phyloP scores from a whole-genome alignment of 2,113 vertebrate species.

The Cricetomys ansorgei region DNA sequence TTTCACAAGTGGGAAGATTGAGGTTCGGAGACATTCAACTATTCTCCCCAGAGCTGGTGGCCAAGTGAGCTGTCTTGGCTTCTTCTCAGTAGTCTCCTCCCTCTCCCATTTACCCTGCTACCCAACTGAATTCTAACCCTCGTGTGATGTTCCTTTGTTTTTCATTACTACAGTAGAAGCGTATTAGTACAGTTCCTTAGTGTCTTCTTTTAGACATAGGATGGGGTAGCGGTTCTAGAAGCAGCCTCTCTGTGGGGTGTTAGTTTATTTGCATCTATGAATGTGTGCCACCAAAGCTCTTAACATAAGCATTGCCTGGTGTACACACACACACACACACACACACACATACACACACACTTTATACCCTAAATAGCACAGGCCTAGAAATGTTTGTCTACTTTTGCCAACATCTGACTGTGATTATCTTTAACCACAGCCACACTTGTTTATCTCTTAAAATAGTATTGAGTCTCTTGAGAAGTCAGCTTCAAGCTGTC shows the following conservation, averaged over 20 bases:
- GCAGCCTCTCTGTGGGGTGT: constrained; percentile 42
- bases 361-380: constrained; percentile 76
- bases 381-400: constrained; percentile 77
- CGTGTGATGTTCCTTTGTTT: not conserved
- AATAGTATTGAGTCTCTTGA: constrained; percentile 74
- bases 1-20: constrained; percentile 4
- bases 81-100: not conserved
- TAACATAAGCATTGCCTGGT: constrained; percentile 63
- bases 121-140: not conserved
- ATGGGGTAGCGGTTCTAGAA: constrained; percentile 18
- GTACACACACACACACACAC: not conserved
- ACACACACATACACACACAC: not conserved
- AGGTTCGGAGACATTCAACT: not conserved
- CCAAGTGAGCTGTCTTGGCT: not conserved
- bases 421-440: constrained; percentile 80
- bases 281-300: constrained; percentile 59
- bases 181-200: not conserved
- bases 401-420: constrained; percentile 81
- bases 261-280: constrained; percentile 67
- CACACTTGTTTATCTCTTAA: constrained; percentile 81
- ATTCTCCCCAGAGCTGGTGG: not conserved
- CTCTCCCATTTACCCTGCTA: not conserved
- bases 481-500: constrained; percentile 25
- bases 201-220: not conserved
- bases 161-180: not conserved